These are phyloP conservation scores for Amphiduros pacificus DNA, from an alignment of 2,888 invertebrate genomes.

Conservation along the genomic window DNA sequence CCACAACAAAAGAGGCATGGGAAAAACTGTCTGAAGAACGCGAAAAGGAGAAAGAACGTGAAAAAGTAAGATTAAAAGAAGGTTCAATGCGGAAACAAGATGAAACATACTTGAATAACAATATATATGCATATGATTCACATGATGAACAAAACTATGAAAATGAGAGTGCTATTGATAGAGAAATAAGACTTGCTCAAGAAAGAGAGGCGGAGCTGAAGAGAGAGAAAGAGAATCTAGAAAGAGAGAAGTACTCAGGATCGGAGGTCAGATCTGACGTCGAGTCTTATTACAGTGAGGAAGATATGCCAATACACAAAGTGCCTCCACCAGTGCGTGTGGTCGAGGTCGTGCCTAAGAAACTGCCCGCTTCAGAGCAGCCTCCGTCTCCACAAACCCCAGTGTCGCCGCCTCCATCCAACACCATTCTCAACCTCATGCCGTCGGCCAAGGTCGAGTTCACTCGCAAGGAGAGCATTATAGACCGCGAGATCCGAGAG, in stretches of 20 bases:
- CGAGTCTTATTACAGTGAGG: background rate
- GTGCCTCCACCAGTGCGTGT: background rate
- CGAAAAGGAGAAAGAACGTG: background rate
- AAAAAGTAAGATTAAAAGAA: background rate
- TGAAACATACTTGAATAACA: too few species aligned
- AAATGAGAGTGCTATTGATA: conserved; percentile 20
- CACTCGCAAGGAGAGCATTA: conserved; percentile 18
- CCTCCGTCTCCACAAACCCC: background rate
- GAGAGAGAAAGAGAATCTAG: conserved; percentile 3
- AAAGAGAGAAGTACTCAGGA: background rate
- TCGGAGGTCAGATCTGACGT: background rate
- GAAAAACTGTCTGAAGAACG: background rate
- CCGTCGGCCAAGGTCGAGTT: conserved; percentile 10
- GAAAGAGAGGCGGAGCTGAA: conserved; percentile 16
- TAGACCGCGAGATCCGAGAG: conserved; percentile 25
- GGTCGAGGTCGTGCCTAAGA: background rate
- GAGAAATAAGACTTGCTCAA: conserved; percentile 19
- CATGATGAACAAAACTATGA: background rate
- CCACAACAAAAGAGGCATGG: conserved; percentile 9
- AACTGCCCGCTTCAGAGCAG: background rate
- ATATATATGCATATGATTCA: too few species aligned
- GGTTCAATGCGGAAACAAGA: background rate
- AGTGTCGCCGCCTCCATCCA: background rate
- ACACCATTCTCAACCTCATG: background rate
- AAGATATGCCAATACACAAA: conserved; percentile 1